Base-by-base conservation (phyloP, 2,888 invertebrate genomes). In the Octonoba sinensis region DNA sequence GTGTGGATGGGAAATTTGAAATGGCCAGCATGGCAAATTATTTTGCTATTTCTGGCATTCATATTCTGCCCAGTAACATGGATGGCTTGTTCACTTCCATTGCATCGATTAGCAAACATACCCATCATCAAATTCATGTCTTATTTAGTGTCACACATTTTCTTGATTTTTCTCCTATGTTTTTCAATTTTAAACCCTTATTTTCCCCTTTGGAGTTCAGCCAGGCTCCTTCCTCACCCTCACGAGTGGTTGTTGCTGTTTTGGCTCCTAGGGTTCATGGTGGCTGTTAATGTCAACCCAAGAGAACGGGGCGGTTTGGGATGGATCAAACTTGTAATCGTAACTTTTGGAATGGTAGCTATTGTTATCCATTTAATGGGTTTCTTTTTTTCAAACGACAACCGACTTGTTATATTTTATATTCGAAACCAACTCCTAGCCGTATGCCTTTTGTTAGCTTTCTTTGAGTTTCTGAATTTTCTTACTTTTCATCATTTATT, bases 101-200 rank as follows among this genome's bases (percentile, higher is more conserved):
- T 97, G 87, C 96, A 97, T 90, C 95, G 94, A 90, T 96, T 95
- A 90, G 96, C 97, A 91, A 96, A 97, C 91, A 96, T 99, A 87
- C 99, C 99, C 79, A 97, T 99, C 87, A 97, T 99, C 88, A 99
- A 99, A 90, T 99, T 99, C 90, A 98, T 99, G 95, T 97, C 98
- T 60, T 99, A 99, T 90, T 92, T 99, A 86, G 98, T 99, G 27
- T 98, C 99, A 11, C 99, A 99, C 90, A 93, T 99, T 87, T 98
- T 98, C 90, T 92, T 99, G 86, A 97, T 99, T 93, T 90, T 96
- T 85, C 93, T 99, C 87, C 92, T 99, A 86, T 92, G 96, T 86
- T 91, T 98, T 86, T 95, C 96, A 24, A 88, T 88, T 12, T 89
- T 89, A 16, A 86, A 86, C 66, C 90, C 90, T 0, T 84, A 88